Evolutionary conservation across 2,113 vertebrate species (phyloP).

Genomic region (Leucopternis melanops): DNA sequence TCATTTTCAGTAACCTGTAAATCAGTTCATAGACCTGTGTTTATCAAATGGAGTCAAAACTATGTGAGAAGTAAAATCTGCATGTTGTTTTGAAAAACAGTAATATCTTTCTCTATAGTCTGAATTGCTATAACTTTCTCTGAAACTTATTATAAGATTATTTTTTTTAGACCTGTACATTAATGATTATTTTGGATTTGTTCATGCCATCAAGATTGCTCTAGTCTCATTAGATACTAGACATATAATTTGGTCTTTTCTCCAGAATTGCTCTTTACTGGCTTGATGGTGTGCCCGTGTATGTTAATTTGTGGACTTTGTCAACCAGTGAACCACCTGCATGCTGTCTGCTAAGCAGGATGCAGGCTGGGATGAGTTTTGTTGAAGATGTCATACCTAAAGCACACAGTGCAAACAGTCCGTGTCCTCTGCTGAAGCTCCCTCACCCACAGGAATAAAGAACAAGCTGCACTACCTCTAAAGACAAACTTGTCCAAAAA

Average conservation of each 20-base stretch:
- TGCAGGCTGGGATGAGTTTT: slow-evolving; percentile 36
- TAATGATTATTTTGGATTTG: background rate
- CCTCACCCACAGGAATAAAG: background rate
- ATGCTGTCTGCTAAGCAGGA: background rate
- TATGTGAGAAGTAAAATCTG: background rate
- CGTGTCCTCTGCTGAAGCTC: background rate
- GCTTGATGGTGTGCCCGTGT: background rate
- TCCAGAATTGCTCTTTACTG: background rate
- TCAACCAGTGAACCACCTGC: background rate
- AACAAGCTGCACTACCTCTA: background rate
- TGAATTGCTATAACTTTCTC: background rate
- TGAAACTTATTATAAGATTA: background rate
- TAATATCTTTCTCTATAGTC: background rate
- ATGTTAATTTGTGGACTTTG: background rate
- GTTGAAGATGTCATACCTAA: background rate
- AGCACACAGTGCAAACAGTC: background rate
- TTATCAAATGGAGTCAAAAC: background rate
- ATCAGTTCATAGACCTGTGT: background rate
- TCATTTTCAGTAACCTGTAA: background rate
- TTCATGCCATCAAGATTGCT: background rate
- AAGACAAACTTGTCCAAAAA: background rate
- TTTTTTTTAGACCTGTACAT: background rate
- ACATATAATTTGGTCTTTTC: background rate
- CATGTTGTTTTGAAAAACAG: background rate
- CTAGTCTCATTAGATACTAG: background rate